Evolutionary conservation across 2,113 vertebrate genomes (phyloP), one percentile per base, ranked within the genome.

Genomic region (Xyliphius kryptos): DNA sequence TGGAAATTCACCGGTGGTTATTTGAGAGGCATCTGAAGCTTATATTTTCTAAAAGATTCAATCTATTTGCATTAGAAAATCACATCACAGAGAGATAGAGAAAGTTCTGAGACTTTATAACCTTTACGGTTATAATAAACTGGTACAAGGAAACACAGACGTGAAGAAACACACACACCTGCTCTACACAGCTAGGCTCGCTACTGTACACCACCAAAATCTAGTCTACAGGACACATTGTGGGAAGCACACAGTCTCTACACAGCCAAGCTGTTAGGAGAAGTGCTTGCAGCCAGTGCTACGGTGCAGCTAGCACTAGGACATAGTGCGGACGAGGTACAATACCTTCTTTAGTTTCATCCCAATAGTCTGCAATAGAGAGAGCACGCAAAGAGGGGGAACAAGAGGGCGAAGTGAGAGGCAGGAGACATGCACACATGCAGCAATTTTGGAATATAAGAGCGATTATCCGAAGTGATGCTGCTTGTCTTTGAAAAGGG

Each of bases 321-420:
- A 80, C 81, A 81, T 78, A 79, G 82, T 78, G 81, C 80, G 80
- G 64, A 81, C 81, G 84, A 74, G 79, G 83, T 89, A 89, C 87
- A 83, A 79, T 89, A 89, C 87, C 87, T 89, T 87, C 82, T 79
- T 82, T 81, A 85, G 85, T 82, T 78, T 86, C 84, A 83, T 86
- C 85, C 85, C 82, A 83, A 85, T 84, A 82, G 87, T 87, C 87
- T 89, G 87, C 86, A 86, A 83, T 84, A 81, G 83, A 87, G 81
- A 83, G 85, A 86, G 86, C 76, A 79, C 83, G 83, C 80, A 86
- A 68, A 84, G 77, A 80, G 80, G 84, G 64, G 56, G 66, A 72
- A 71, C 52, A 84, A 84, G 79, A 83, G 70, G 80, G 71, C 73
- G 61, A 60, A 46, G 54, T 57, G 54, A 69, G 66, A 68, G 51